phyloP scores from a whole-genome alignment of 2,797 vertebrate genomes.

The Peromyscus nudipes region DNA sequence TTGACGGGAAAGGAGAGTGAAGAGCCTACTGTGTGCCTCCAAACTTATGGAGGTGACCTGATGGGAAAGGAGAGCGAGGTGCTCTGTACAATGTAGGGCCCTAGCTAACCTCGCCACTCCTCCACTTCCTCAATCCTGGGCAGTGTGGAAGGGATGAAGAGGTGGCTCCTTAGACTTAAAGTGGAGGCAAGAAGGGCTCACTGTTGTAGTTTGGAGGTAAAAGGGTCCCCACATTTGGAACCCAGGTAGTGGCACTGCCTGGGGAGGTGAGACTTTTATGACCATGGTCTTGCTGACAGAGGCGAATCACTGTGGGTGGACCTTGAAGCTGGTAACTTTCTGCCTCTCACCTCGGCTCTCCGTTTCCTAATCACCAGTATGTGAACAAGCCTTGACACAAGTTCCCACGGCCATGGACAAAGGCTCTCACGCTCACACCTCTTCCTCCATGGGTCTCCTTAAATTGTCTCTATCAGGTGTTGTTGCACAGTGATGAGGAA shows the following conservation, averaged over 20 bases:
- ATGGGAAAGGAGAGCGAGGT: background rate
- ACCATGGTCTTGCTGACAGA: background rate
- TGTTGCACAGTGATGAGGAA: background rate
- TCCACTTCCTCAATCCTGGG: background rate
- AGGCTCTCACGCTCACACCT: background rate
- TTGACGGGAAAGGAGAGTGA: background rate
- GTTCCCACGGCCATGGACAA: background rate
- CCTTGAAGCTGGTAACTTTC: background rate
- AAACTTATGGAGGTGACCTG: background rate
- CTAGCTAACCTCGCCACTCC: rapidly evolving
- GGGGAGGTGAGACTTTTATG: background rate
- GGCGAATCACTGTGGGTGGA: background rate
- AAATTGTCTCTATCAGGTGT: background rate
- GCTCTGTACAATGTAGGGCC: background rate
- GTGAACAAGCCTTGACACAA: background rate
- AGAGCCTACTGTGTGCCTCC: too few relatives aligned
- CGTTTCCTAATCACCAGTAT: background rate
- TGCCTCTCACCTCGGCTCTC: background rate
- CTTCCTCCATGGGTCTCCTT: background rate
- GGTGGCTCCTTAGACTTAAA: background rate
- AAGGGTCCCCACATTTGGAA: background rate
- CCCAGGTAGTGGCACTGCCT: background rate
- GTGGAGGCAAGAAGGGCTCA: background rate
- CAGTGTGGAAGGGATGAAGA: background rate
- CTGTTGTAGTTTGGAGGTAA: background rate